phyloP scores from a whole-genome alignment of 1,140 invertebrate genomes.

The Bombus picipes region DNA sequence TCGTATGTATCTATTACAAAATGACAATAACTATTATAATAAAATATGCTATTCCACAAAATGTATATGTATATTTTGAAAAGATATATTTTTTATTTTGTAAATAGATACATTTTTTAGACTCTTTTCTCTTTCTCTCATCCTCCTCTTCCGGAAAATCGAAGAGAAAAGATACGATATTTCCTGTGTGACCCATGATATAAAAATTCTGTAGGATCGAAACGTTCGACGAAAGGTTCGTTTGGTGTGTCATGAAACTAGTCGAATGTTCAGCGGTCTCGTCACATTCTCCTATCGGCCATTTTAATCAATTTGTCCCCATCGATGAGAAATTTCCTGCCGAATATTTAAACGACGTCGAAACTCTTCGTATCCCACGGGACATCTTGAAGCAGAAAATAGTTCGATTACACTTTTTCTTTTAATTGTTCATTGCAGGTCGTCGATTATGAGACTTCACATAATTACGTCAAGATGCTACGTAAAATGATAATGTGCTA shows the following conservation, averaged over 20 bases:
- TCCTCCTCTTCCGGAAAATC: fast-evolving
- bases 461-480: not conserved
- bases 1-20: too few relatives aligned
- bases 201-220: not conserved
- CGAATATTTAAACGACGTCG: too few relatives aligned
- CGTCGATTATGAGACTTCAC: not conserved
- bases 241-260: not conserved
- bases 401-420: not conserved
- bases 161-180: not conserved
- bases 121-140: not conserved
- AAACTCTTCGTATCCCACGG: too few relatives aligned
- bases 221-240: not conserved
- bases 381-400: not conserved
- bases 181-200: not conserved
- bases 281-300: not conserved
- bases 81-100: not conserved
- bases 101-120: not conserved
- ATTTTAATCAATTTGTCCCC: not conserved
- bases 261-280: not conserved
- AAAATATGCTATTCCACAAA: too few relatives aligned
- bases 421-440: not conserved
- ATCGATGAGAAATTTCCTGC: not conserved
- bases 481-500: not conserved
- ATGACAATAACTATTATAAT: too few relatives aligned
- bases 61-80: too few relatives aligned